Base-by-base conservation (phyloP, 2,888 invertebrate species). In the Anarsia innoxiella region DNA sequence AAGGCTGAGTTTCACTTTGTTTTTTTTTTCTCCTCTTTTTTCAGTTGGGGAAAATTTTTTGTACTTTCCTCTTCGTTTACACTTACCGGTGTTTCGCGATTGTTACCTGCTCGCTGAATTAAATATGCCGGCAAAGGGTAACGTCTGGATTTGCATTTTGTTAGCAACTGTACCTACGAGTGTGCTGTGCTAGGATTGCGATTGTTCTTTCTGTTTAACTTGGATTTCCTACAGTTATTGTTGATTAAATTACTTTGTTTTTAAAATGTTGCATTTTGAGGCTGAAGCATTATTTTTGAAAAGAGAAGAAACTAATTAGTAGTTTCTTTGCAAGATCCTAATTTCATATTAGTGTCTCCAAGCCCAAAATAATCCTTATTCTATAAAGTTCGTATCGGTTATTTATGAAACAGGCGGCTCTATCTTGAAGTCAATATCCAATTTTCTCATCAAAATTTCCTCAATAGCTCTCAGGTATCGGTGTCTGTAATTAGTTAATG, bases 1-100 rank as follows among this genome's bases (percentile, higher is more conserved):
- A 73, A 76, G 82, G 76, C 77, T 59, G 82, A 76, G 72, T 84
- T 84, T 82, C 78, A 76, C 76, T 79, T 82, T 80, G 78, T 82
- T 79, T 60, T 73, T 73, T 73, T 77, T 74, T 63, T n/a, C n/a
- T n/a, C n/a, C n/a, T 67, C 56, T 53, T 48, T 46, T 50, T 54
- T 41, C 51, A 46, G 53, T 50, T 54, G 58, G 63, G 60, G 58
- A 59, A 67, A 77, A 70, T 69, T 79, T 80, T 77, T 73, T 76
- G 66, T 74, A 70, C 64, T 72, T 75, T 67, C n/a, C 71, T 71
- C 75, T 79, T 76, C 80, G 79, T 80, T 83, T 84, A 80, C 83
- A 82, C 82, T 83, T 84, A 82, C 76, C 67, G 78, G 79, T 69
- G 80, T 78, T 75, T 72, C 42, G 64, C 66, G 66, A 77, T 71